Base-by-base conservation (phyloP, 2,797 vertebrate genomes). In the Sebastes melanostomus region DNA sequence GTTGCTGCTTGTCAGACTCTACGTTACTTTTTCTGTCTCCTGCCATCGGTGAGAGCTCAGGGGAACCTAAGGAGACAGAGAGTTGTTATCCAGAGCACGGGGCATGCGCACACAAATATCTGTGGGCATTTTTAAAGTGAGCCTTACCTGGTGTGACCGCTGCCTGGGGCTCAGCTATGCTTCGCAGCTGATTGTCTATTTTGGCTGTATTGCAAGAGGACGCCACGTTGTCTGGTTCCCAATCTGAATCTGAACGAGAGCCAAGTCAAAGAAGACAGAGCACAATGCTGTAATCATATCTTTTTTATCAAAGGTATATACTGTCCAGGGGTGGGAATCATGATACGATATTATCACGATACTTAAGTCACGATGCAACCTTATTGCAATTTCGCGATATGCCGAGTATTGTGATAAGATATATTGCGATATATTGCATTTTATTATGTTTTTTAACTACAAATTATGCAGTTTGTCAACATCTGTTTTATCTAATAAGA, bases 191-290 rank as follows among this genome's bases (percentile, higher is more conserved):
- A 82, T 66, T 80, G 69, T 82, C 86, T 63, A 38, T 55, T 82
- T 90, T 87, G 63, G 56, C 69, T 58, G 78, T 75, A 74, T 77
- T 87, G 66, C 60, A 42, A 12, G 75, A 30, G n/a, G 87, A 72
- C 10, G 68, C 56, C 13, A 54, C 72, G 24, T 88, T 85, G 22
- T 95, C 91, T 3, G 86, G 89, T 79, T 96, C 94, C 88, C 87
- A 94, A 77, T 95, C 93, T 24, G 94, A 95, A 16, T 95, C 94
- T 96, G 56, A 83, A 79, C 38, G 7, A 61, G 2, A 61, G 25
- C 4, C 4, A 30, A 68, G 30, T 56, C 3, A 83, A 66, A 1
- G 72, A 27, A 70, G 2, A 72, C 32, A 63, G 5, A 62, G 8
- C 30, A 13, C 32, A 54, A 16, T 20, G 66, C 8, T 36, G 4